Evolutionary conservation across 2,113 vertebrate species (phyloP).

Genomic region (Megaceryle torquata): DNA sequence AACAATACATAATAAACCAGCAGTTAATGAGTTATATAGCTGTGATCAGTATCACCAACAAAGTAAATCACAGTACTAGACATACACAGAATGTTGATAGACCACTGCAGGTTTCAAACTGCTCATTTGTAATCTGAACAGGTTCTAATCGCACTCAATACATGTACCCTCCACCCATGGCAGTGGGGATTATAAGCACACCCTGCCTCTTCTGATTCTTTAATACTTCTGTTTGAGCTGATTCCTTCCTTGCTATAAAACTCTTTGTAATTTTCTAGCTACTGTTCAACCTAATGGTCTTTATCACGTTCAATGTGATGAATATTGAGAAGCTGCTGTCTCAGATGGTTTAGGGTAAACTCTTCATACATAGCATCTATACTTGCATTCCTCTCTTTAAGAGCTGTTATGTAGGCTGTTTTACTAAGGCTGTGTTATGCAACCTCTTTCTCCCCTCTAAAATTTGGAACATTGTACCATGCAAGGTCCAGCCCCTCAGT

Average conservation of each 20-base stretch:
- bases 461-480: neutral
- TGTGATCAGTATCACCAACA: neutral
- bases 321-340: neutral
- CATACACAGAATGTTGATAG: neutral
- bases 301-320: neutral
- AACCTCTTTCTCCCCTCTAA: neutral
- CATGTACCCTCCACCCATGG: rapidly evolving
- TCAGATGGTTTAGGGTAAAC: neutral
- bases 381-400: neutral
- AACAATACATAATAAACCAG: neutral
- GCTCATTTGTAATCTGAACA: neutral
- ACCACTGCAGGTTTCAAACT: neutral
- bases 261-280: neutral
- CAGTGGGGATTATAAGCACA: neutral
- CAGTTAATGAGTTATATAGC: neutral
- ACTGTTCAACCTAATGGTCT: neutral
- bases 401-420: neutral
- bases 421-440: neutral
- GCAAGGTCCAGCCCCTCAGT: neutral
- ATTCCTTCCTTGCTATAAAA: neutral
- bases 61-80: neutral
- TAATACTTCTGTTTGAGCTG: neutral
- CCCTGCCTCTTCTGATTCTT: neutral
- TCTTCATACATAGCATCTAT: rapidly evolving
- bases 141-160: neutral